Conservation (phyloP, 2,888 invertebrate genomes). For the Agrotis segetum region DNA sequence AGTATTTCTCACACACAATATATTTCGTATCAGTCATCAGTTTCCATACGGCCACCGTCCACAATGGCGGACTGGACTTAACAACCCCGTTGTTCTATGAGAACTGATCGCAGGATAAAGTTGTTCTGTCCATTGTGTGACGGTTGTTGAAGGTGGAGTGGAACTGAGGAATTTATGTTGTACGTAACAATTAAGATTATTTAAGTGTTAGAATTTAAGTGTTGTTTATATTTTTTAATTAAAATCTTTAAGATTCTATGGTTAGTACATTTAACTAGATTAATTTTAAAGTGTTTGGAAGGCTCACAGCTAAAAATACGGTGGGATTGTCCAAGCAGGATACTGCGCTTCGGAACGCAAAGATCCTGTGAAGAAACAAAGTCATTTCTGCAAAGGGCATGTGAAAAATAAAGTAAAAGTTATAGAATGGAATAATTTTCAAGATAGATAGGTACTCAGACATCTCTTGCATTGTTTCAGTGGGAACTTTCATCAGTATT, state of each 20-base stretch:
- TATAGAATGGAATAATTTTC: too few relatives aligned
- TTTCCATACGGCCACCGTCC: constrained; percentile 24
- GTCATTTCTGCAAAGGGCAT: too few relatives aligned
- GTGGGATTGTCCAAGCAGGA: too few relatives aligned
- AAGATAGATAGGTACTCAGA: too few relatives aligned
- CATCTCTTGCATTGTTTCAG: too few relatives aligned
- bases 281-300: too few relatives aligned
- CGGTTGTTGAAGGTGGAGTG: constrained; percentile 30
- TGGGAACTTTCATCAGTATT: neutral
- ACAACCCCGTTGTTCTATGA: constrained; percentile 57
- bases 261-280: too few relatives aligned
- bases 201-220: neutral
- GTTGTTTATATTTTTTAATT: neutral
- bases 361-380: too few relatives aligned
- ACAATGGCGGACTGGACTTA: constrained; percentile 57
- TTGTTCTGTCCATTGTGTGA: constrained; percentile 44
- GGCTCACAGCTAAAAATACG: too few relatives aligned
- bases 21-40: constrained; percentile 56
- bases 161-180: constrained; percentile 46
- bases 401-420: too few relatives aligned
- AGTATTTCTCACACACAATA: constrained; percentile 52
- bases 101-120: constrained; percentile 61
- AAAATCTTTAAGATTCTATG: too few relatives aligned
- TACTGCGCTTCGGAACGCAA: too few relatives aligned
- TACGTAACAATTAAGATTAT: constrained; percentile 36